phyloP scores from a whole-genome alignment of 2,113 vertebrate species.

The Sebastes schlegelii region DNA sequence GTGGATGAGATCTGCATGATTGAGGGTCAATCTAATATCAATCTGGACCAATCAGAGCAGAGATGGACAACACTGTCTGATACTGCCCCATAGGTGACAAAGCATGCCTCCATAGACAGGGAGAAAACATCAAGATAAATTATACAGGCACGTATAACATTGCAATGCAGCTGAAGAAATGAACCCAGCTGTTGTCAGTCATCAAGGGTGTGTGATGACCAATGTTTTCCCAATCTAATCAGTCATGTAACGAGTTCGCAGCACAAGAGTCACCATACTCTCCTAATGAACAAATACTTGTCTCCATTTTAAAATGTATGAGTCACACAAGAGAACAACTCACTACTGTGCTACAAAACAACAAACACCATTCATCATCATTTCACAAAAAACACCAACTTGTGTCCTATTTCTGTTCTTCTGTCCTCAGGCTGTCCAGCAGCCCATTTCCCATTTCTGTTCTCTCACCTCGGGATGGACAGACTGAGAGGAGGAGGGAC shows the following conservation, averaged over 20 bases:
- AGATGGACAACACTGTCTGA: too few species aligned
- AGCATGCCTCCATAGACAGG: not conserved
- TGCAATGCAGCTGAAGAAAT: not conserved
- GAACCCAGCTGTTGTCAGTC: not conserved
- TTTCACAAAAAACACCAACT: slow-evolving; percentile 7
- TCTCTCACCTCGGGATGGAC: slow-evolving; percentile 82
- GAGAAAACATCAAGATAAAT: not conserved
- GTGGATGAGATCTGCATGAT: not conserved
- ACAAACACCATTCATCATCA: not conserved
- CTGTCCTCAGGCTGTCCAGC: slow-evolving; percentile 81
- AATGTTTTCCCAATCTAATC: not conserved
- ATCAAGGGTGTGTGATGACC: not conserved
- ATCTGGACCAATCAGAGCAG: too few species aligned
- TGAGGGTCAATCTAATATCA: not conserved
- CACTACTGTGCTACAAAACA: not conserved
- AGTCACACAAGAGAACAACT: not conserved
- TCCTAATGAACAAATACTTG: slow-evolving; percentile 4
- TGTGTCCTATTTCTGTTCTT: slow-evolving; percentile 44
- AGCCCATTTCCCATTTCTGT: slow-evolving; percentile 82
- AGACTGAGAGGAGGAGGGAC: slow-evolving; percentile 79
- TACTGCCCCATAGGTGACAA: too few species aligned
- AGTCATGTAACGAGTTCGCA: not conserved
- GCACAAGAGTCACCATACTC: not conserved
- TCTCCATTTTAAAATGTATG: not conserved
- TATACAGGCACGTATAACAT: not conserved